Conservation (phyloP, 2,797 vertebrate species). For the Eremophila alpestris region DNA sequence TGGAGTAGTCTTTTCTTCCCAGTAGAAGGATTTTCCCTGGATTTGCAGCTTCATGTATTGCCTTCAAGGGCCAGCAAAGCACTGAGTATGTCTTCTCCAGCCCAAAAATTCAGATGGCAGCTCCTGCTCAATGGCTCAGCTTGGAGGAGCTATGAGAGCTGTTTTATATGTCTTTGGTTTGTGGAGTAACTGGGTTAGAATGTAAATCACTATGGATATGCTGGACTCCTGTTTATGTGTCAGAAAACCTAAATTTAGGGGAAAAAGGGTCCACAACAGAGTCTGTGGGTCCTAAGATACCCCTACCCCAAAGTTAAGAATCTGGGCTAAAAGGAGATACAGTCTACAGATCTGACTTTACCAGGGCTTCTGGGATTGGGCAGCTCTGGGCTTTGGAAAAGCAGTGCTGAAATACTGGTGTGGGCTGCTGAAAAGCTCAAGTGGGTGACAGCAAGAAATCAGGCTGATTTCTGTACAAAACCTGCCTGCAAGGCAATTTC, state of each 20-base stretch:
- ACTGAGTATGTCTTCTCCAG: neutral
- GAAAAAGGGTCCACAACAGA: neutral
- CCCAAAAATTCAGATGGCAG: neutral
- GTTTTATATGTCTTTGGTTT: neutral
- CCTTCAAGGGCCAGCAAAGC: neutral
- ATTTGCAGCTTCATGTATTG: neutral
- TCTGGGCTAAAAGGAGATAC: neutral
- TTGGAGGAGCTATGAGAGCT: neutral
- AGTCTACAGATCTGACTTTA: neutral
- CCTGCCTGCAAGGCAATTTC: neutral
- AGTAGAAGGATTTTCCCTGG: neutral
- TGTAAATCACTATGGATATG: neutral
- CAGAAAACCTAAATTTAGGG: neutral
- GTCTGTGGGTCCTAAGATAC: neutral
- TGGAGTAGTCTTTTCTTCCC: neutral
- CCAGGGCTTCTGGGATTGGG: neutral
- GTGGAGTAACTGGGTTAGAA: neutral
- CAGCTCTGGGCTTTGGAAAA: neutral
- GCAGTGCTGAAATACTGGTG: neutral
- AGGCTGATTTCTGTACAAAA: constrained; percentile 12
- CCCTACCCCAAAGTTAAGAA: neutral
- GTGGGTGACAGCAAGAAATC: constrained; percentile 23
- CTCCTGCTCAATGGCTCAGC: neutral
- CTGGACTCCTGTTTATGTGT: neutral
- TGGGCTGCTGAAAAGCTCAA: constrained; percentile 17